Evolutionary conservation across 2,113 vertebrate species (phyloP).

Genomic region (Neogale vison): DNA sequence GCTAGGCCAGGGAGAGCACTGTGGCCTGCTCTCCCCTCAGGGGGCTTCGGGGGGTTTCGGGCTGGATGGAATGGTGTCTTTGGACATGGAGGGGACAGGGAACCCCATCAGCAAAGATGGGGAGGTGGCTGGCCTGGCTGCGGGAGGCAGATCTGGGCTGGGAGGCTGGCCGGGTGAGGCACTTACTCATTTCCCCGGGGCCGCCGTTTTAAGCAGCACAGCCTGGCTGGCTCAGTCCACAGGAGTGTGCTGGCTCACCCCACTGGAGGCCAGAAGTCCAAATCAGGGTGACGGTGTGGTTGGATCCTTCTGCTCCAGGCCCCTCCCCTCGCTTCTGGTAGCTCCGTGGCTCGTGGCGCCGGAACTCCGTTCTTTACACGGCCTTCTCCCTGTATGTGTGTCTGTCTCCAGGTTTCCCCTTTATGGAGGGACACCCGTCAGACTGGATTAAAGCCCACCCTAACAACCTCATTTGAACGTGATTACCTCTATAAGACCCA

Average conservation of each 20-base stretch:
- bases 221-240: background rate
- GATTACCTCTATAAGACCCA: background rate
- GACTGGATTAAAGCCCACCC: too few relatives aligned
- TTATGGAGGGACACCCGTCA: background rate
- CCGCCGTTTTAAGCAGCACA: fast-evolving
- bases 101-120: background rate
- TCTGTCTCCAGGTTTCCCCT: background rate
- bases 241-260: background rate
- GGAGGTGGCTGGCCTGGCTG: background rate
- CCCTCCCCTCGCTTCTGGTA: background rate
- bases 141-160: background rate
- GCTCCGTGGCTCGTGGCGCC: background rate
- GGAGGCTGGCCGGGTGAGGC: background rate
- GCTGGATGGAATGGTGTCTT: background rate
- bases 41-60: background rate
- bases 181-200: background rate
- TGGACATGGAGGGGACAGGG: background rate
- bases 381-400: fast-evolving
- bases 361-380: background rate
- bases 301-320: background rate
- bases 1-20: background rate
- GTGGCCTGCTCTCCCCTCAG: background rate
- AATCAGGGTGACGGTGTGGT: background rate
- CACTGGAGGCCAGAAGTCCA: background rate
- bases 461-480: background rate